Base-by-base conservation (phyloP, 2,113 vertebrate species). In the Motacilla alba region DNA sequence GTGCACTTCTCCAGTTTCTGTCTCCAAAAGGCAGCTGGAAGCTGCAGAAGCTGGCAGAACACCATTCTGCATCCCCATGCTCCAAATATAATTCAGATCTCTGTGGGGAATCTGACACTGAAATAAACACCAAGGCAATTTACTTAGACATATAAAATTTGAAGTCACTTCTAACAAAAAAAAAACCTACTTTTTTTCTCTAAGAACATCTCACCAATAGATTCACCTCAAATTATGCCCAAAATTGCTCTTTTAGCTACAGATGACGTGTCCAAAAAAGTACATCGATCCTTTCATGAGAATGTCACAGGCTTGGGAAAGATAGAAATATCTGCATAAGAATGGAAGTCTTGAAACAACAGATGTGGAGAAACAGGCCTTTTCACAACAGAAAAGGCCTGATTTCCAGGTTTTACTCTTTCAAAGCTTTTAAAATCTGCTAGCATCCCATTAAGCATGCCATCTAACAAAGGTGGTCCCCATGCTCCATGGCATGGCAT, bases 271-370 rank as follows among this genome's bases (percentile, higher is more conserved):
- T 55, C 24, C 47, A 91, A 84, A 91, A 90, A 92, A 44, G 14
- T 27, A 67, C 8, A 81, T 0, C 0, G 46, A 52, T 63, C 2
- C 0, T 82, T 94, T 84, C 41, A 64, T 1, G 5, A 84, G 44
- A 89, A 93, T 5, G 28, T 52, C 73, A 78, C 28, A 88, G 56
- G 60, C 46, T n/a, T 83, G 68, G 27, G 72, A 89, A 88, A 78
- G 35, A 60, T 26, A 52, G 33, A 90, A 78, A 33, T 77, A 94
- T 28, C 50, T 80, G 55, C 39, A 47, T 46, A 88, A 83, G 72
- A 96, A 90, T 80, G 62, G 37, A 92, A 91, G 52, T 18, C 52
- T 59, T 84, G 52, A 90, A 96, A 96, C 30, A 94, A 90, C 39
- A 70, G 50, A 55, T 5, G 15, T 43, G 30, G 24, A 86, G 35